Evolutionary conservation across 2,113 vertebrate species (phyloP), one percentile per base, ranked within the genome.

Genomic region (Mus spicilegus): DNA sequence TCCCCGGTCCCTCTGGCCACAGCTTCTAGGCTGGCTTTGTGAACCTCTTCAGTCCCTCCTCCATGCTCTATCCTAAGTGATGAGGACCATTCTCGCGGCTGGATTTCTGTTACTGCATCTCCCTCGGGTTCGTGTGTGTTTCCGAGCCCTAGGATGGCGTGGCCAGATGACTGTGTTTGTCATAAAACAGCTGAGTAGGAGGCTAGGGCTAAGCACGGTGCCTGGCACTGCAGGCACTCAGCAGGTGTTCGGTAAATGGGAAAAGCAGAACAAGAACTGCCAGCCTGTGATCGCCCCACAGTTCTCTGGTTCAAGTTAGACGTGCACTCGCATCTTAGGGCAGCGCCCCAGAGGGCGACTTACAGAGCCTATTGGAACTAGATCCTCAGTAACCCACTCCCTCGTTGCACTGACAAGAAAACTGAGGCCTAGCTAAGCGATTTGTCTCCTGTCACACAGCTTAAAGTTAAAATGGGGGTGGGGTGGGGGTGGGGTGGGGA

Each of bases 321-420:
- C 4, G 4, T 26, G 24, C 16, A 30, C 5, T 3, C 22, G 8
- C 9, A 39, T 87, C 84, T 80, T 54, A 72, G 61, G 87, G 76
- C 36, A 28, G 72, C 26, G n/a, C 56, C 69, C 49, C 30, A 63
- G 73, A 77, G 49, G 28, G n/a, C 63, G 36, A 78, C 54, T 86
- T 72, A 36, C 3, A 93, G 75, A 92, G 22, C 20, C 36, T 90
- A 42, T 22, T 85, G 36, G 76, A 78, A 42, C 56, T 72, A 84
- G 49, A 91, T 65, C n/a, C 30, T 46, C 56, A 85, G 8, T 65
- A 84, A 88, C 76, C 20, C 85, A 88, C 30, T 13, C 65, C 20
- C 20, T 93, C 19, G 56, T 14, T 54, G n/a, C 56, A 51, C 65
- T 84, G 89, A 89, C 67, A 70, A 95, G 92, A 51, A 94, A 96